Evolutionary conservation across 2,888 invertebrate species (phyloP).

Genomic region (Meiosimyza decipiens): DNA sequence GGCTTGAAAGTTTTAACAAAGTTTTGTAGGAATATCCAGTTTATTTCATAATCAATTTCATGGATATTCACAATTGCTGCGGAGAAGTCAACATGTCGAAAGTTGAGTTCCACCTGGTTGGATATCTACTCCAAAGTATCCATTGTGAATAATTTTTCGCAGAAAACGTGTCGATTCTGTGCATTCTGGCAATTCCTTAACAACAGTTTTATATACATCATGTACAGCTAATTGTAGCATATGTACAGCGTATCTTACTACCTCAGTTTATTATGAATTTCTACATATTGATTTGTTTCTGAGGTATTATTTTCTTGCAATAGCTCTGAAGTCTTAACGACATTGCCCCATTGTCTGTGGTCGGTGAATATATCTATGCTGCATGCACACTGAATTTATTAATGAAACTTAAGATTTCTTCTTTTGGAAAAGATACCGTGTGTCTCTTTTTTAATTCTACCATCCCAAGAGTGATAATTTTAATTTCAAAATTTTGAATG

Average conservation of each 20-base stretch:
- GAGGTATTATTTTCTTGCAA: slow-evolving; percentile 1
- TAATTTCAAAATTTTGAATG: slow-evolving; percentile 1
- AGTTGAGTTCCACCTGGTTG: background rate
- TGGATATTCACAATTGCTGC: background rate
- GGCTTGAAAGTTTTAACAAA: slow-evolving; percentile 8
- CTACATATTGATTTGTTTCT: slow-evolving; percentile 15
- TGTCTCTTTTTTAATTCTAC: background rate
- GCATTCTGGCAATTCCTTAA: slow-evolving; percentile 9
- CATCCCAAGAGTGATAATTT: background rate
- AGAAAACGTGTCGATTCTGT: slow-evolving; percentile 13
- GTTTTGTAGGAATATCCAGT: background rate
- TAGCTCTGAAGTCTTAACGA: too few relatives aligned
- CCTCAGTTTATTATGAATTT: slow-evolving; percentile 14
- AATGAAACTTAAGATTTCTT: background rate
- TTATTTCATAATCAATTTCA: slow-evolving; percentile 4
- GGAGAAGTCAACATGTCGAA: slow-evolving; percentile 3
- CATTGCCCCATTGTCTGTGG: slow-evolving; percentile 15
- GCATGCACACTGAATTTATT: background rate
- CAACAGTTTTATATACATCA: slow-evolving; percentile 19
- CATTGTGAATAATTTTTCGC: slow-evolving; percentile 24
- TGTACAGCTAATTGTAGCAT: slow-evolving; percentile 16
- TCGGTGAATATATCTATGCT: slow-evolving; percentile 17
- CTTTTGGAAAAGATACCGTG: background rate
- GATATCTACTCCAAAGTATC: background rate
- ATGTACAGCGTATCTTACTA: slow-evolving; percentile 20